Percentiles rank a stretch among this genome's conserved stretches.
These are phyloP conservation scores for Axis porcinus DNA, from an alignment of 2,113 vertebrate genomes.

Conservation along the genomic window DNA sequence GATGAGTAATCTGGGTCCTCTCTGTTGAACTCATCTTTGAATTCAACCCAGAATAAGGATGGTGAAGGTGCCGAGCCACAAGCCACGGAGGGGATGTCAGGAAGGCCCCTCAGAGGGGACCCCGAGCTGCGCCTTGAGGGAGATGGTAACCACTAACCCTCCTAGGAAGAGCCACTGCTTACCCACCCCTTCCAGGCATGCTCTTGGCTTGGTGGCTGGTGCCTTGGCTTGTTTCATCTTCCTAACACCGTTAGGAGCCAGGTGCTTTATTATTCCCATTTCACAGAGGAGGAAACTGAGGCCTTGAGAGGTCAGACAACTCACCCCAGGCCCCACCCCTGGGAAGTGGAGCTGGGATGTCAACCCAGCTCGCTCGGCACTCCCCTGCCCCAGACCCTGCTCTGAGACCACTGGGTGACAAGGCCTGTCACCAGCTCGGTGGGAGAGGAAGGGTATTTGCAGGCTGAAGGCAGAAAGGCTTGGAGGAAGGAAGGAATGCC, in stretches of 20 bases:
- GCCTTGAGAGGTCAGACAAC: background rate
- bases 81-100: background rate
- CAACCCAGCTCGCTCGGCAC: background rate
- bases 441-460: background rate
- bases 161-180: background rate
- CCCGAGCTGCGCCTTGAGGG: background rate
- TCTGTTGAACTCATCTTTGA: background rate
- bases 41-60: background rate
- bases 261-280: background rate
- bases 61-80: background rate
- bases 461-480: background rate
- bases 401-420: background rate
- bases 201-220: background rate
- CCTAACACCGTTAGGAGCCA: background rate
- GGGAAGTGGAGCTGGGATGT: background rate
- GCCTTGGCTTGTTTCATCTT: background rate
- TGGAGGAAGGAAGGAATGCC: background rate
- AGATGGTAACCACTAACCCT: too few species aligned
- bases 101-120: background rate
- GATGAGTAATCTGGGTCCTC: background rate
- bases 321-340: background rate
- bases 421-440: background rate
- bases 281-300: background rate
- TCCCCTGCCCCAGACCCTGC: background rate
- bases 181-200: background rate